A percentile compares a stretch with the other conserved stretches of the same genome.
Conservation (phyloP, 2,113 vertebrate genomes). For the Marmota monax region DNA sequence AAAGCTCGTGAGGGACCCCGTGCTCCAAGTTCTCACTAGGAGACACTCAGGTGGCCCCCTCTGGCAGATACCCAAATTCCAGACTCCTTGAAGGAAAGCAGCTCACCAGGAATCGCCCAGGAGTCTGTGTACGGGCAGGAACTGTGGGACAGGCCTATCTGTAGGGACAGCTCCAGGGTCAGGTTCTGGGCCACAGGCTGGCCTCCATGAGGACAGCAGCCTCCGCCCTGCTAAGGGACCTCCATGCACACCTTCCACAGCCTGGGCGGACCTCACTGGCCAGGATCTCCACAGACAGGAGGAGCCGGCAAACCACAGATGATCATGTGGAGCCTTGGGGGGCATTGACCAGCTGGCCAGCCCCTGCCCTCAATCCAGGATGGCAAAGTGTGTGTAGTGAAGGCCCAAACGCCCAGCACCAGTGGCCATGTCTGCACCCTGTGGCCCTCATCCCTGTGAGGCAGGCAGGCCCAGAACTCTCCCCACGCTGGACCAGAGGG, state of each 20-base stretch:
- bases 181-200: neutral
- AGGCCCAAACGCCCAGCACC: neutral
- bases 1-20: neutral
- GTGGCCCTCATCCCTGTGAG: neutral
- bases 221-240: accelerated
- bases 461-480: neutral
- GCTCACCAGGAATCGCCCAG: neutral
- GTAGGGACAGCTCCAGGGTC: neutral
- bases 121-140: too few relatives aligned
- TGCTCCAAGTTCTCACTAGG: neutral
- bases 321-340: neutral
- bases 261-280: neutral
- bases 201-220: neutral
- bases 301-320: neutral
- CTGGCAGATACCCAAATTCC: neutral
- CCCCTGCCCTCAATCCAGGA: neutral
- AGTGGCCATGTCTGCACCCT: neutral
- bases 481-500: neutral
- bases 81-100: neutral
- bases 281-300: neutral
- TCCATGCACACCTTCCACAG: neutral
- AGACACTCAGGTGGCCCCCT: too few relatives aligned
- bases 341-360: neutral
- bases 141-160: neutral
- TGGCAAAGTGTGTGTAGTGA: neutral